phyloP scores from a whole-genome alignment of 2,888 invertebrate species.

The Melanargia galathea region DNA sequence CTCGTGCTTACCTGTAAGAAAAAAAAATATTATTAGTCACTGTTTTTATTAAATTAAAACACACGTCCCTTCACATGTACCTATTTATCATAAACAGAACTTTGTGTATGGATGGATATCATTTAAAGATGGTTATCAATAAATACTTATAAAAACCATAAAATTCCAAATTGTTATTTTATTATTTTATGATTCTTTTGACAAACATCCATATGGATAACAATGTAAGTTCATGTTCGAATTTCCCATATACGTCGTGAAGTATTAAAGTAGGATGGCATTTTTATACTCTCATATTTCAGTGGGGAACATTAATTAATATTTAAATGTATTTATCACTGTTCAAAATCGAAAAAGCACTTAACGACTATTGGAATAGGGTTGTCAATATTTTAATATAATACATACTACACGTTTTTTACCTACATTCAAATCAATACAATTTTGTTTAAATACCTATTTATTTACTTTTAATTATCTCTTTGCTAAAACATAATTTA shows the following conservation, averaged over 20 bases:
- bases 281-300: conserved; percentile 17
- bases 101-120: too few species aligned
- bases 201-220: background rate
- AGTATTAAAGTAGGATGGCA: background rate
- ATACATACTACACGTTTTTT: background rate
- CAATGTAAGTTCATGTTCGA: background rate
- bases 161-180: background rate
- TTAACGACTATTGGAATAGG: conserved; percentile 14
- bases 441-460: too few species aligned
- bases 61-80: background rate
- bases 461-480: too few species aligned
- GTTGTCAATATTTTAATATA: conserved; percentile 13
- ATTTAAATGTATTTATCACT: conserved; percentile 19
- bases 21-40: background rate
- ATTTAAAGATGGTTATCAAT: background rate
- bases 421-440: too few species aligned
- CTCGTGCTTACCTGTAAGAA: conserved; percentile 31
- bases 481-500: too few species aligned
- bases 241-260: background rate
- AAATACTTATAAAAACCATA: background rate
- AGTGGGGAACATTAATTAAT: conserved; percentile 1
- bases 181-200: background rate
- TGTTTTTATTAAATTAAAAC: background rate
- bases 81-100: too few species aligned
- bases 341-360: conserved; percentile 20